phyloP scores from a whole-genome alignment of 2,888 invertebrate species.

The Tiphia femorata region DNA sequence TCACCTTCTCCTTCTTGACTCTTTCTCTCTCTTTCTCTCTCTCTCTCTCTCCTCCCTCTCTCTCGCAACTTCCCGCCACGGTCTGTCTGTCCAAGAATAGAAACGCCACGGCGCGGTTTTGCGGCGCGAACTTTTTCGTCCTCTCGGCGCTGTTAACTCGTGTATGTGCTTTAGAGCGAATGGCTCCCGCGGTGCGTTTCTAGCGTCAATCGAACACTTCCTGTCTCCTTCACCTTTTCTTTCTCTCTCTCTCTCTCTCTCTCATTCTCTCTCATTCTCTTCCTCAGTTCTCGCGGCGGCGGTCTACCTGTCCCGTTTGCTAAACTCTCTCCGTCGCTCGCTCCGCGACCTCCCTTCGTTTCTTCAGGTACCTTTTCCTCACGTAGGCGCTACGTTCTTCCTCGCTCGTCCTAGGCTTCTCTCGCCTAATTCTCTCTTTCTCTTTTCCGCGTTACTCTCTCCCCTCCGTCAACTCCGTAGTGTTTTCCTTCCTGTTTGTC shows the following conservation, averaged over 20 bases:
- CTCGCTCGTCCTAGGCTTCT: constrained; percentile 10
- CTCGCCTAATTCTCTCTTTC: constrained; percentile 33
- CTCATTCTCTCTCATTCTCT: constrained; percentile 10
- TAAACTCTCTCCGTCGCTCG: no score
- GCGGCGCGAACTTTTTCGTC: constrained; percentile 42
- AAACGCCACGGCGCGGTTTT: constrained; percentile 53
- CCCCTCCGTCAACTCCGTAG: background rate
- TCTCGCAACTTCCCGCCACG: background rate
- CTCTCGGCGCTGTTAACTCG: constrained; percentile 23
- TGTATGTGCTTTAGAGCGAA: no score
- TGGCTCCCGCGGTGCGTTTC: constrained; percentile 34
- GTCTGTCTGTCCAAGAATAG: constrained; percentile 56
- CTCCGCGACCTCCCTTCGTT: no score
- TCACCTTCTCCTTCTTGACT: constrained; percentile 10
- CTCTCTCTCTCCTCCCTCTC: background rate
- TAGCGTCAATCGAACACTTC: constrained; percentile 25
- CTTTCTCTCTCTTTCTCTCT: constrained; percentile 8
- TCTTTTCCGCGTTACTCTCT: background rate
- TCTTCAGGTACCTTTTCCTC: no score
- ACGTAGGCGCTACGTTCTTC: background rate
- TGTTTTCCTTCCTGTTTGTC: no score
- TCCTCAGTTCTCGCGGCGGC: no score
- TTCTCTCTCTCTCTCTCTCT: constrained; percentile 9
- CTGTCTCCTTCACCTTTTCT: constrained; percentile 6
- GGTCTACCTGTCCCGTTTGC: no score